Evolutionary conservation across 35 echinoderm and acorn worm species (phyloP), one percentile per base, ranked within the genome.

Genomic region (Apostichopus californicus): DNA sequence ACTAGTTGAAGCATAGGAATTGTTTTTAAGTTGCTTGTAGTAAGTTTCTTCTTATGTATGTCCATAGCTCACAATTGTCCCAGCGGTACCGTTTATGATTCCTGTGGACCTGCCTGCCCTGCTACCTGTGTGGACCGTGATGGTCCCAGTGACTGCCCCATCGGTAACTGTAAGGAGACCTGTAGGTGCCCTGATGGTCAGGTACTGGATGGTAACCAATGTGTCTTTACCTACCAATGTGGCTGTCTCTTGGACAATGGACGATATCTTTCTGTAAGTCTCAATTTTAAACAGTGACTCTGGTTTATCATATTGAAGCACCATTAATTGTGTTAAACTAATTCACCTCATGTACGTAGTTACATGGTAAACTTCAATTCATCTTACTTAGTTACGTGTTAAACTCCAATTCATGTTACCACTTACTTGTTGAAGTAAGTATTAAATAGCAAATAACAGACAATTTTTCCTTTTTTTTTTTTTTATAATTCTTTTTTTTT

Each of bases 161-260:
- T 60, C 25, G n/a, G 54, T 15, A 12, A 52, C 2, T 83, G 78
- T 14, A 56, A 80, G 22, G 90, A 91, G 53, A 80, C 73, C 23
- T 91, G 90, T 77, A 18, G 71, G 15, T 94, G 89, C 79, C 78
- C 34, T 46, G 34, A 92, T 24, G 93, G 90, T 68, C 59, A 58
- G 71, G 88, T 91, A 53, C 18, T 91, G 46, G 90, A 91, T 78
- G 93, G 88, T 55, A 78, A 91, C 5, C 11, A 77, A 8, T 94
- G 93, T 72, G 88, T 94, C 14, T 77, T 66, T 54, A 66, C 88
- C 52, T 90, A 61, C 21, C 26, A 94, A 25, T 94, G 92, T 90
- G 92, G 92, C 12, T 93, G 92, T 54, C 55, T 84, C 56, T 70
- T 93, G 18, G 64, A 86, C 46, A 78, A 90, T 77, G 88, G 70